Evolutionary conservation across 2,797 vertebrate species (phyloP).

Genomic region (Oreonectes daqikongensis): DNA sequence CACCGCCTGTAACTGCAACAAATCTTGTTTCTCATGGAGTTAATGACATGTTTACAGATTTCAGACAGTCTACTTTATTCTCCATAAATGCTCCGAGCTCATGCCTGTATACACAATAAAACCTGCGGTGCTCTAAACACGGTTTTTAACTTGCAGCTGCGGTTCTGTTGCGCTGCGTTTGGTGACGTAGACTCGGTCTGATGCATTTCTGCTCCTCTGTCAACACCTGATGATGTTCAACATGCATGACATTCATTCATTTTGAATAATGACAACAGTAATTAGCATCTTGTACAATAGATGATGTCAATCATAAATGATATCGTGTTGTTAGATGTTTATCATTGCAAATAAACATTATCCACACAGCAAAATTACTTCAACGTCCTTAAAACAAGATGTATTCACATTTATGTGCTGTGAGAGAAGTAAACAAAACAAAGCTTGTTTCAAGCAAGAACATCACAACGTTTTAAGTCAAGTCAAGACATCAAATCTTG

Average conservation of each 20-base stretch:
- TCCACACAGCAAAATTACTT: too few relatives aligned
- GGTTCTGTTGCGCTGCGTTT: background rate
- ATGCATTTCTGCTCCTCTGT: background rate
- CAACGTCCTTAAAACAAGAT: too few relatives aligned
- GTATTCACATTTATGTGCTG: too few relatives aligned
- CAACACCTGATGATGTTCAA: conserved; percentile 3
- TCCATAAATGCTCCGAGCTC: conserved; percentile 23
- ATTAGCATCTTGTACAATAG: background rate
- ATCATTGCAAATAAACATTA: too few relatives aligned
- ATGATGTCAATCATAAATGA: too few relatives aligned
- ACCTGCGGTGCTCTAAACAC: conserved; percentile 7
- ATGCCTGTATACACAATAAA: conserved; percentile 35
- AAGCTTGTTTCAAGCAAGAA: too few relatives aligned
- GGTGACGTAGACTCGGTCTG: conserved; percentile 5
- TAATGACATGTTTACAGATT: conserved; percentile 55
- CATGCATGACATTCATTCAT: background rate
- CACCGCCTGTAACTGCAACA: conserved; percentile 43
- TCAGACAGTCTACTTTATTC: conserved; percentile 45
- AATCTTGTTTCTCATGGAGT: conserved; percentile 27
- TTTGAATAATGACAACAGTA: background rate
- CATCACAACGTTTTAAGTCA: too few relatives aligned
- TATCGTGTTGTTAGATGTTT: too few relatives aligned
- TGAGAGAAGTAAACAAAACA: too few relatives aligned
- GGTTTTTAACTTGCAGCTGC: conserved; percentile 10
- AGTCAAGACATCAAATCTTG: too few relatives aligned